Percentiles rank a stretch among this genome's conserved stretches.
phyloP scores from a whole-genome alignment of 1,140 invertebrate species.

The Zelostemma sp. region DNA sequence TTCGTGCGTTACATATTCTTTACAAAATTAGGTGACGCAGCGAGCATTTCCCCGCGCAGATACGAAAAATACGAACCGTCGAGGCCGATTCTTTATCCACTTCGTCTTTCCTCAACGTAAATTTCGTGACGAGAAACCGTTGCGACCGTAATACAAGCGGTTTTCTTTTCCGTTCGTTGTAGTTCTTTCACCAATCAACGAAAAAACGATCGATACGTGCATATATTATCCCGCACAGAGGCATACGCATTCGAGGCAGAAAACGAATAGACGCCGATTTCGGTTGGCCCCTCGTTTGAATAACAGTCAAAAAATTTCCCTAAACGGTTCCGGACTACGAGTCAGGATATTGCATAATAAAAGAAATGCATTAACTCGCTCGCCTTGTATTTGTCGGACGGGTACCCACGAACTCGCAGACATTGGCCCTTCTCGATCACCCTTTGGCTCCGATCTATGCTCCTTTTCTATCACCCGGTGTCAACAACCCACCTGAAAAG shows the following conservation, averaged over 20 bases:
- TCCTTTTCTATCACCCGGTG: constrained; percentile 30
- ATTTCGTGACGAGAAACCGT: constrained; percentile 48
- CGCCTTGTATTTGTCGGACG: constrained; percentile 15
- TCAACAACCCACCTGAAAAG: constrained; percentile 24
- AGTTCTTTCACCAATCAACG: constrained; percentile 54
- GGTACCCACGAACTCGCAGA: constrained; percentile 12
- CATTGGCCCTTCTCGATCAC: constrained; percentile 16
- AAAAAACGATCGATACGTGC: constrained; percentile 65
- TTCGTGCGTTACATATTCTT: too few species aligned
- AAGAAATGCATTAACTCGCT: constrained; percentile 64
- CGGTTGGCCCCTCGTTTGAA: constrained; percentile 67
- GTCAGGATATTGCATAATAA: constrained; percentile 64
- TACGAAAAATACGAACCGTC: too few species aligned
- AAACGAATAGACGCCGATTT: constrained; percentile 46
- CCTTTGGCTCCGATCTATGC: constrained; percentile 17
- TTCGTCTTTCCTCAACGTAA: constrained; percentile 21
- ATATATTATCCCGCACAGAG: constrained; percentile 49
- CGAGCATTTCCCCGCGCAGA: too few species aligned
- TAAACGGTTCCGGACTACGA: constrained; percentile 63
- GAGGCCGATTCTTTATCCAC: not conserved
- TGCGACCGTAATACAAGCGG: constrained; percentile 37
- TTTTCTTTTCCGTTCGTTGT: constrained; percentile 32
- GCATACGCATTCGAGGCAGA: constrained; percentile 28
- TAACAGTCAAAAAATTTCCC: constrained; percentile 67
- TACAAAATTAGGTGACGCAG: too few species aligned